Evolutionary conservation across 2,888 invertebrate genomes (phyloP), one percentile per base, ranked within the genome.

Genomic region (Cephus nigrinus): DNA sequence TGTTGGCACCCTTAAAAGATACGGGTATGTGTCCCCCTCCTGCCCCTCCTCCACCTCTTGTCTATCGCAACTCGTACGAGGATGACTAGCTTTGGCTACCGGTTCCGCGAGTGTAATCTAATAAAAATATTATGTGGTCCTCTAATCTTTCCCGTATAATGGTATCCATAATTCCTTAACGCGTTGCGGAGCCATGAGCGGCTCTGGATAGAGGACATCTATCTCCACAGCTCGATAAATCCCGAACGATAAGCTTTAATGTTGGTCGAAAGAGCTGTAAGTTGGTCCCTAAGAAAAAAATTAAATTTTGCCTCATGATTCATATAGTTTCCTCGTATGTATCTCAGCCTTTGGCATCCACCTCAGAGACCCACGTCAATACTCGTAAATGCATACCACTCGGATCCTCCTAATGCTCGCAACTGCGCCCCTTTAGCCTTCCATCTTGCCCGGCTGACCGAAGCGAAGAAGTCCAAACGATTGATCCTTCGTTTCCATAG

Each of bases 51-150:
- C 0, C 40, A 5, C 40, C 4, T 40, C 5, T 15, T 15, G 15
- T 40, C 40, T 15, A 40, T 40, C 40, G 15, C 40, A 40, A 40
- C 40, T 40, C 15, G 15, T 15, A 40, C 15, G 5, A 40, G 5
- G 30, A 32, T 9, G 69, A 69, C 69, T 5, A 23, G 11, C 69
- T 30, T 31, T 9, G 69, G 11, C 30, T 30, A 32, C 69, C 1
- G 69, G 30, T 30, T 4, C 69, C 15, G 75, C 69, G 75, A 33
- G 75, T 11, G 77, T 76, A 77, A 79, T 55, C 81, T 82, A 82
- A 88, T 89, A 89, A 89, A 89, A 89, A 89, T 89, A 89, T 89
- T 89, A 89, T 87, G 88, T 88, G 86, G 83, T 84, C 84, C 85
- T 87, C 86, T 89, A 88, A 89, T 88, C 88, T 88, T 88, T 85